Evolutionary conservation across 2,888 invertebrate species (phyloP).

Genomic region (Ormyrus nitidulus): DNA sequence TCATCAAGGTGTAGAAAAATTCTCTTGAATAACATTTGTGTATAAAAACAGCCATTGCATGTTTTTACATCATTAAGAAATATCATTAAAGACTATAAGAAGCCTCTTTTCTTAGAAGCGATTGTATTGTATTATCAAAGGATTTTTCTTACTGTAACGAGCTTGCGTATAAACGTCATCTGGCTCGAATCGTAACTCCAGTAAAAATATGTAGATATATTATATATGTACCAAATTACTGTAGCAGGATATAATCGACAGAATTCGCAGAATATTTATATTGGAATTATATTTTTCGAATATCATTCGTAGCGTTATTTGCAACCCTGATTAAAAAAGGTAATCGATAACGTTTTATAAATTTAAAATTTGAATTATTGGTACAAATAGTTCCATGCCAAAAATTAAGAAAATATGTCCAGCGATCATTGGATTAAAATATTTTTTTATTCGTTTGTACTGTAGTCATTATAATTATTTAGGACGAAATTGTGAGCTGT

Average conservation of each 20-base stretch:
- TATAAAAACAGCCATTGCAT: slow-evolving; percentile 22
- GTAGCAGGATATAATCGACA: slow-evolving; percentile 55
- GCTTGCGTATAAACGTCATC: slow-evolving; percentile 22
- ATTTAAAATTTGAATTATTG: slow-evolving; percentile 40
- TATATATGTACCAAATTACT: slow-evolving; percentile 46
- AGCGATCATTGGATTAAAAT: slow-evolving; percentile 28
- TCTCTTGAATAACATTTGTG: neutral
- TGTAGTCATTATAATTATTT: slow-evolving; percentile 18
- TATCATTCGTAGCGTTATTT: slow-evolving; percentile 41
- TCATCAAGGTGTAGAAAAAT: slow-evolving; percentile 15
- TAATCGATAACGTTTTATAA: slow-evolving; percentile 33
- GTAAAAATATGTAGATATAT: slow-evolving; percentile 47
- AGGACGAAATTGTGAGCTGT: slow-evolving; percentile 22
- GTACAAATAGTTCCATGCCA: slow-evolving; percentile 50
- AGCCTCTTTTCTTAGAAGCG: slow-evolving; percentile 38
- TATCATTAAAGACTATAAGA: slow-evolving; percentile 22
- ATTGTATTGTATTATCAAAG: slow-evolving; percentile 21
- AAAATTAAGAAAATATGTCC: slow-evolving; percentile 32
- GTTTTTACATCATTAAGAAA: slow-evolving; percentile 35
- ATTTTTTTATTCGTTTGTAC: slow-evolving; percentile 43
- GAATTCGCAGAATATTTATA: slow-evolving; percentile 49
- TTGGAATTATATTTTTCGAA: slow-evolving; percentile 53
- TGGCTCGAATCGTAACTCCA: slow-evolving; percentile 27
- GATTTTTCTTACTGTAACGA: slow-evolving; percentile 27
- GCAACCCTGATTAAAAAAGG: slow-evolving; percentile 9